These are phyloP conservation scores for Opisthocomus hoazin DNA, from an alignment of 2,113 vertebrate species.

Conservation along the genomic window DNA sequence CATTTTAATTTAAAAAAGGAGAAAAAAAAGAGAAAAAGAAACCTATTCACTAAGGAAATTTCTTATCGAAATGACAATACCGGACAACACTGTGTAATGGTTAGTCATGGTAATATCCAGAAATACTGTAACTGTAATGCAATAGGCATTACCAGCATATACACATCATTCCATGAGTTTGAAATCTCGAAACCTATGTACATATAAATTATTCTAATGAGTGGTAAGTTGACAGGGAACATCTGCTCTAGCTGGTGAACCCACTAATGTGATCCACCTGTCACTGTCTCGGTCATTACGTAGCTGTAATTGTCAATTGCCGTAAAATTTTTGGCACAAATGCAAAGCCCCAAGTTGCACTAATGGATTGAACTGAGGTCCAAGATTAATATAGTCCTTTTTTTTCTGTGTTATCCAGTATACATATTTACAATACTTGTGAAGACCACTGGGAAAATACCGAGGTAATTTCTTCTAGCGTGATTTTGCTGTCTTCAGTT, in stretches of 20 bases:
- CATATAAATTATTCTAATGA: background rate
- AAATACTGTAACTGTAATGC: background rate
- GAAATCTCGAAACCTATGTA: background rate
- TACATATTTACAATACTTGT: background rate
- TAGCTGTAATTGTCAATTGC: background rate
- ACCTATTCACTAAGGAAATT: background rate
- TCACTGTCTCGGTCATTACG: background rate
- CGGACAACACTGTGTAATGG: background rate
- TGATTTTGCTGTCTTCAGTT: background rate
- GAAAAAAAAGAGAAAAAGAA: background rate
- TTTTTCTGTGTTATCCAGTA: background rate
- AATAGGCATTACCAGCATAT: background rate
- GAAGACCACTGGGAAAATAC: background rate
- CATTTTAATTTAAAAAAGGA: background rate
- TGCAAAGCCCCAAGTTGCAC: background rate
- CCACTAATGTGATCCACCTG: conserved; percentile 20
- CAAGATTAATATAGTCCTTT: background rate
- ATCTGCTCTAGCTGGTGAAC: conserved; percentile 15
- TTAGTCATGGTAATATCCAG: background rate
- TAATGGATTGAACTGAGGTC: background rate
- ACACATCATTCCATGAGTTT: background rate
- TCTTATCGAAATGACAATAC: background rate
- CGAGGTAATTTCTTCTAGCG: background rate
- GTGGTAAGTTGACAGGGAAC: background rate
- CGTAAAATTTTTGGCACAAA: background rate